Evolutionary conservation across 2,888 invertebrate genomes (phyloP), one percentile per base, ranked within the genome.

Genomic region (Nomada hirtipes): DNA sequence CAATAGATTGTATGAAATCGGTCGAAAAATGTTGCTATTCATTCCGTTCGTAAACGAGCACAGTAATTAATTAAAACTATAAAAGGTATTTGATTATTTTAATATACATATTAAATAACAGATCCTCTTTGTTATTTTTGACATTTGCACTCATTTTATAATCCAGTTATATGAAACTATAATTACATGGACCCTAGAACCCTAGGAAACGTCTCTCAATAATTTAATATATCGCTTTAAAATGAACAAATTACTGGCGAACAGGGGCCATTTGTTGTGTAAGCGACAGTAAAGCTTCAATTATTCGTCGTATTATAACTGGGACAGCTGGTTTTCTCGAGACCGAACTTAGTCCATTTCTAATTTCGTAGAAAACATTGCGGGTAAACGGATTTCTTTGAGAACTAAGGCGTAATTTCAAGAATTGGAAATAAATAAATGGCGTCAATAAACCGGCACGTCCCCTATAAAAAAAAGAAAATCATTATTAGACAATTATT

Each of bases 371-470:
- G 95, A 99, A 99, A 94, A 98, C 97, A 93, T 97, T 98, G 92
- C 98, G 96, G 73, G 98, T 98, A 95, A 98, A 98, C 0, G 99
- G 99, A 95, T 99, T 99, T 90, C 99, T 96, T 77, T 98, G 96
- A 9, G 99, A 99, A 82, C 97, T 95, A 94, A 99, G 98, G 82
- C 99, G 97, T 93, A 98, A 96, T 81, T 97, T 96, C 91, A 99
- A 95, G 95, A 99, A 99, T 94, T 99, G 98, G 94, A 99, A 99
- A 95, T 99, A 99, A 91, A 99, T 96, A 94, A 99, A 97, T 61
- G 99, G 99, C 18, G 98, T 97, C 91, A 99, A 95, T 78, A 99
- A 94, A 44, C 97, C 98, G 91, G 97, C 97, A 94, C 97, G 96
- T 44, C 99, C 99, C 94, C 99, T 99, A 95, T 67, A 95, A 92